Conservation (phyloP, 2,113 vertebrate species). For the Chrysemys picta region DNA sequence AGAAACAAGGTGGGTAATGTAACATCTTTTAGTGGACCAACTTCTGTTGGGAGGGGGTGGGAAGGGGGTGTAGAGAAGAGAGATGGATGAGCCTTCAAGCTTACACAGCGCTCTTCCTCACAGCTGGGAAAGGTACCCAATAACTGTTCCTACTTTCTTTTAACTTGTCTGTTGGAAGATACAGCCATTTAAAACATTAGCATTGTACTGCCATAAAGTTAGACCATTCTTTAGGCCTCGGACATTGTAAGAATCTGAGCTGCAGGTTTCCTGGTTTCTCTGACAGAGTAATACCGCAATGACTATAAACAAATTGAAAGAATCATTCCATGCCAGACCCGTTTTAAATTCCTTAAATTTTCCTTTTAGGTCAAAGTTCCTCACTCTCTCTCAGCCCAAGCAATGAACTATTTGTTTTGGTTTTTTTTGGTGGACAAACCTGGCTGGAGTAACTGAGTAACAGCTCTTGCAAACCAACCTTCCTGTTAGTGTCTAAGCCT, state of each 20-base stretch:
- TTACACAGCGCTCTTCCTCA: no score
- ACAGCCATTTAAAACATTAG: neutral
- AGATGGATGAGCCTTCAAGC: no score
- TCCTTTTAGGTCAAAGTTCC: neutral
- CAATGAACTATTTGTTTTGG: neutral
- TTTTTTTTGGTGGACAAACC: neutral
- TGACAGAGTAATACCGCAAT: neutral
- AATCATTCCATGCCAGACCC: neutral
- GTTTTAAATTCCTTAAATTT: neutral
- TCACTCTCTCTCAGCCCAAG: neutral
- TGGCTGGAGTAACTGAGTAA: neutral
- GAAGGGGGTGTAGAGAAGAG: rapidly evolving
- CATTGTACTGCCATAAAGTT: neutral
- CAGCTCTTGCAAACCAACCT: neutral
- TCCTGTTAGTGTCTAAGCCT: neutral
- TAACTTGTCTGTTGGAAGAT: no score
- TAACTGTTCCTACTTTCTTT: no score
- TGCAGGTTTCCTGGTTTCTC: neutral
- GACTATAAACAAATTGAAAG: neutral
- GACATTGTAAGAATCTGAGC: neutral
- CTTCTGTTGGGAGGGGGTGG: no score
- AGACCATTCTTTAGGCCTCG: neutral
- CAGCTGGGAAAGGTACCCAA: no score
- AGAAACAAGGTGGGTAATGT: no score
- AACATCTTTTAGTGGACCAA: no score